phyloP scores from a whole-genome alignment of 2,797 vertebrate species.

The Gymnodraco acuticeps region DNA sequence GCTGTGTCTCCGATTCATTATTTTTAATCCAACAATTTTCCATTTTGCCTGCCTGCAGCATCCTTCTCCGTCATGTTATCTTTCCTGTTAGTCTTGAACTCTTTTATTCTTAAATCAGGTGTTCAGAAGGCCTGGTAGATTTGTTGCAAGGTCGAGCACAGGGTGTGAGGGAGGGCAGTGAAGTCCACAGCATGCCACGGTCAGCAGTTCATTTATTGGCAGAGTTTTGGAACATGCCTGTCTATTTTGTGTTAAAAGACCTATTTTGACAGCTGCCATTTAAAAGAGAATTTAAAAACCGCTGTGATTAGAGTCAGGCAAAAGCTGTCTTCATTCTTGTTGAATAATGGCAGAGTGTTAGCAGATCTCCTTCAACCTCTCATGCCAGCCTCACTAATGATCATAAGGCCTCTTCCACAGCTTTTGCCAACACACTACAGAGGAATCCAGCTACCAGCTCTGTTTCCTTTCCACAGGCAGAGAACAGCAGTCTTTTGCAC shows the following conservation, averaged over 20 bases:
- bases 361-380: slow-evolving; percentile 77
- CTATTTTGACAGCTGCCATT: slow-evolving; percentile 86
- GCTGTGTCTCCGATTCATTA: slow-evolving; percentile 25
- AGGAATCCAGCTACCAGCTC: slow-evolving; percentile 70
- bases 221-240: slow-evolving; percentile 57
- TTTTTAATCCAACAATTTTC: slow-evolving; percentile 48
- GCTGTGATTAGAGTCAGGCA: slow-evolving; percentile 76
- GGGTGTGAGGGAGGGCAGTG: slow-evolving; percentile 48
- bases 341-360: slow-evolving; percentile 79
- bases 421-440: slow-evolving; percentile 71
- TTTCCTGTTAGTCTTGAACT: slow-evolving; percentile 31
- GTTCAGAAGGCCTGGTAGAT: slow-evolving; percentile 50
- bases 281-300: slow-evolving; percentile 76
- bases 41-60: slow-evolving; percentile 36
- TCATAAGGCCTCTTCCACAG: slow-evolving; percentile 79
- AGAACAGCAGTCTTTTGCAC: slow-evolving; percentile 68
- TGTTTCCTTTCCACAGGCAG: slow-evolving; percentile 65
- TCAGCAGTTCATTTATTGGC: slow-evolving; percentile 65
- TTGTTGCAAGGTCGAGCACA: slow-evolving; percentile 58
- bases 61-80: slow-evolving; percentile 18
- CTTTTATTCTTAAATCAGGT: slow-evolving; percentile 15
- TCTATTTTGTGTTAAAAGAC: slow-evolving; percentile 61
- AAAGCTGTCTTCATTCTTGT: slow-evolving; percentile 72
- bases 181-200: slow-evolving; percentile 46
- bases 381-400: slow-evolving; percentile 82